A percentile compares a stretch with the other conserved stretches of the same genome.
These are phyloP conservation scores for Hiodon tergisus DNA, from an alignment of 2,113 vertebrate genomes.

Conservation along the genomic window DNA sequence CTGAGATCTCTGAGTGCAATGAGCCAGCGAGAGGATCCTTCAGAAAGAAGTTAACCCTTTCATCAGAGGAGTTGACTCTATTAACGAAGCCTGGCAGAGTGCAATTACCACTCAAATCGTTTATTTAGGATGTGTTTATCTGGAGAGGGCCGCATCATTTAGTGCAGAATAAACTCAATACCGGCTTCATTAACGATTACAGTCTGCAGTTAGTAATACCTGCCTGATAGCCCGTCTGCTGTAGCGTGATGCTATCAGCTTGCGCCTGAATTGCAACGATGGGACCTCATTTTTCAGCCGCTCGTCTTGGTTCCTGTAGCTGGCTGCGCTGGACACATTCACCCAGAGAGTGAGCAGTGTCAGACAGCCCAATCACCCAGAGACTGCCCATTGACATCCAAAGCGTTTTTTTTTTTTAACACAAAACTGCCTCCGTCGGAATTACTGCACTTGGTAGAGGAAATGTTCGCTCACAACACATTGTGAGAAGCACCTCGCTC, in stretches of 20 bases:
- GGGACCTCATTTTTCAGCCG: constrained; percentile 59
- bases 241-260: constrained; percentile 60
- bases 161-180: constrained; percentile 70
- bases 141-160: constrained; percentile 70
- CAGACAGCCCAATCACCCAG: background rate
- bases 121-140: constrained; percentile 72
- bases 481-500: no score
- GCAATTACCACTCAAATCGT: constrained; percentile 71
- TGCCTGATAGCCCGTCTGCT: constrained; percentile 52
- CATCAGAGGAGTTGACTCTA: constrained; percentile 62
- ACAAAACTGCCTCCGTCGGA: background rate
- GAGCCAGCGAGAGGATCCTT: constrained; percentile 67
- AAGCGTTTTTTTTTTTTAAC: no score
- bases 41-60: constrained; percentile 71
- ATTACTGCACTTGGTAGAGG: background rate
- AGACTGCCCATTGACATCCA: no score
- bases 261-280: constrained; percentile 55
- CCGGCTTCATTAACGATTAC: constrained; percentile 71
- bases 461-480: no score
- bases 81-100: constrained; percentile 62
- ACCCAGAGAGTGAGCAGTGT: background rate
- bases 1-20: constrained; percentile 68
- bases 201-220: constrained; percentile 68
- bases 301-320: constrained; percentile 39
- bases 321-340: constrained; percentile 38